Base-by-base conservation (phyloP, 2,113 vertebrate genomes). In the Sialia sialis region DNA sequence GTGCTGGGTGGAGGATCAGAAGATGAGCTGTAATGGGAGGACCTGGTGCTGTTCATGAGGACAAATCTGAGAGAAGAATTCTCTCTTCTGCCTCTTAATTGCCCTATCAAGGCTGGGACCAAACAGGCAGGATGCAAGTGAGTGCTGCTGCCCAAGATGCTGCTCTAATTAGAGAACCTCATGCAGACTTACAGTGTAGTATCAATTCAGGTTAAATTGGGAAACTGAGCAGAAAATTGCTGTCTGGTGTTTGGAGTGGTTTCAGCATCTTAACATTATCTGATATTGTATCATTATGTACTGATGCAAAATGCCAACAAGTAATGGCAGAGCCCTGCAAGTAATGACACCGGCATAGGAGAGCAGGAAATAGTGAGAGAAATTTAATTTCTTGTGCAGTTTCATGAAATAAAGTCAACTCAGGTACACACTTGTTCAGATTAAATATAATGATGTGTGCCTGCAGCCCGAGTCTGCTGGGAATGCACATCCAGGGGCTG, bases 201-300 rank as follows among this genome's bases (percentile, higher is more conserved):
- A 96, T 96, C 96, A 95, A 88, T 95, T 90, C 96, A 94, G 95
- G 92, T 96, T 96, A 81, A 95, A 95, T 81, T 96, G 94, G 93
- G 96, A 96, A 96, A 96, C 91, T 96, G 91, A 96, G 96, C 96
- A 96, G 96, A 96, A 96, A 97, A 97, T 97, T 97, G 96, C 96
- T 95, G 94, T 90, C 95, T 96, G 93, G 78, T 94, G 90, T 97
- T 96, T 96, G 91, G 96, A 94, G 89, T 91, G 85, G 18, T 68
- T 96, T 94, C 84, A 94, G 93, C 93, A 88, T 96, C 91, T 95
- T 85, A 81, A 90, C 95, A 76, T 94, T 95, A 95, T 90, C 95
- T 82, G 87, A 94, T 96, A 87, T 55, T 39, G 63, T 89, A 85
- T 97, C 94, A 74, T 97, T 95, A 97, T 30, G 59, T 88, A 72